phyloP scores from a whole-genome alignment of 2,113 vertebrate species.

The Lethenteron reissneri region DNA sequence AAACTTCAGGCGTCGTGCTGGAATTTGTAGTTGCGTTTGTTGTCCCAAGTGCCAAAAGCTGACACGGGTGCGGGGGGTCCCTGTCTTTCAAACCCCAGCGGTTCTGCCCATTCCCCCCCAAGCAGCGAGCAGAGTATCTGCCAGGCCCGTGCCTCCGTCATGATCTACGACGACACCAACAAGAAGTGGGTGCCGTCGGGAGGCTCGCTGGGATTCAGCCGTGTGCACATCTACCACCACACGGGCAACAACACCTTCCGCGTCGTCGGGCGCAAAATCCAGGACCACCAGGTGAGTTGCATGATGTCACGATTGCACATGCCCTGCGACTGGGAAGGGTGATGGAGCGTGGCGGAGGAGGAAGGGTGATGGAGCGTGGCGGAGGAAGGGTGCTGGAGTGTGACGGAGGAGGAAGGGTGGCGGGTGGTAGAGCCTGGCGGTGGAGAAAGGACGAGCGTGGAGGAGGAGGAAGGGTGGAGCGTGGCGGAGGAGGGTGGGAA shows the following conservation, averaged over 20 bases:
- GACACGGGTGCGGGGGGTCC: no score
- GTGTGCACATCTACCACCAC: conserved; percentile 96
- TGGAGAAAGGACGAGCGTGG: background rate
- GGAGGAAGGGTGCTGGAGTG: background rate
- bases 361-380: background rate
- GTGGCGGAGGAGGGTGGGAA: no score
- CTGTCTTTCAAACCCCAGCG: no score
- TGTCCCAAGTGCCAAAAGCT: no score
- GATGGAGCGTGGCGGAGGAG: no score
- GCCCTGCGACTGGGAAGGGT: background rate
- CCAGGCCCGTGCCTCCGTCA: conserved; percentile 91
- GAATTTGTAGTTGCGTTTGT: no score
- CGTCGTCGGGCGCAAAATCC: conserved; percentile 93
- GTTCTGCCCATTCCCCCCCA: conserved; percentile 9
- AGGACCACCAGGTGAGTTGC: conserved; percentile 67
- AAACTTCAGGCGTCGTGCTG: no score
- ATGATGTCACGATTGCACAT: background rate
- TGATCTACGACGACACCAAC: conserved; percentile 96
- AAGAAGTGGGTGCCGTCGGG: conserved; percentile 98
- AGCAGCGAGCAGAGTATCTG: conserved; percentile 96
- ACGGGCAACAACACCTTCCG: conserved; percentile 95
- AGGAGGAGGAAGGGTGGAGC: background rate
- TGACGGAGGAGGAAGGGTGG: background rate
- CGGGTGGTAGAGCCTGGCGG: no score
- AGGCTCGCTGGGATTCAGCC: conserved; percentile 84